Evolutionary conservation across 2,888 invertebrate species (phyloP).

Genomic region (Archaeoteleia sp.): DNA sequence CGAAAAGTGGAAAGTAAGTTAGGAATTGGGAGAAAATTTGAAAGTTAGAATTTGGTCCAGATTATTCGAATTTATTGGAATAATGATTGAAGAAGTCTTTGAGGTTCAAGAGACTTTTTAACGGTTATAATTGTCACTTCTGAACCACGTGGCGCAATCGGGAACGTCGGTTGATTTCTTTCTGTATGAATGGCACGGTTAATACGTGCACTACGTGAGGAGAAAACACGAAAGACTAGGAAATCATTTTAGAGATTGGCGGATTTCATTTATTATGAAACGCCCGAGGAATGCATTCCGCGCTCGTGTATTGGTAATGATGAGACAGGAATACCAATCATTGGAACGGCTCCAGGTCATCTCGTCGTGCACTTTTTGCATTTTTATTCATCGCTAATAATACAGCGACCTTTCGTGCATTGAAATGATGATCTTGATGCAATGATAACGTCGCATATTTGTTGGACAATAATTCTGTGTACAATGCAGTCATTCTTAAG

Average conservation of each 20-base stretch:
- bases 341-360: constrained; percentile 24
- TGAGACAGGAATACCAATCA: constrained; percentile 47
- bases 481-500: no score
- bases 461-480: no score
- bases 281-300: constrained; percentile 31
- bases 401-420: no score
- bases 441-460: no score
- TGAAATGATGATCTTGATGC: no score
- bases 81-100: constrained; percentile 1
- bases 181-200: constrained; percentile 37
- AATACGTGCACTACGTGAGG: constrained; percentile 41
- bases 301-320: constrained; percentile 37
- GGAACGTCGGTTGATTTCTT: constrained; percentile 33
- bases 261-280: constrained; percentile 51
- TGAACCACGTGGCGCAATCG: constrained; percentile 36
- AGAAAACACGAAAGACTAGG: constrained; percentile 38
- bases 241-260: constrained; percentile 51
- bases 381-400: constrained; percentile 23
- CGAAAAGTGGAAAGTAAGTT: no score
- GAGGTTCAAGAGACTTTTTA: constrained; percentile 14
- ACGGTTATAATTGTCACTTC: constrained; percentile 10
- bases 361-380: constrained; percentile 19
- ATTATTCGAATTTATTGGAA: background rate
- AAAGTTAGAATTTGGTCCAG: background rate
- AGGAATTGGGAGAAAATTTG: no score